Evolutionary conservation across 2,888 invertebrate species (phyloP), one percentile per base, ranked within the genome.

Genomic region (Notodonta dromedarius): DNA sequence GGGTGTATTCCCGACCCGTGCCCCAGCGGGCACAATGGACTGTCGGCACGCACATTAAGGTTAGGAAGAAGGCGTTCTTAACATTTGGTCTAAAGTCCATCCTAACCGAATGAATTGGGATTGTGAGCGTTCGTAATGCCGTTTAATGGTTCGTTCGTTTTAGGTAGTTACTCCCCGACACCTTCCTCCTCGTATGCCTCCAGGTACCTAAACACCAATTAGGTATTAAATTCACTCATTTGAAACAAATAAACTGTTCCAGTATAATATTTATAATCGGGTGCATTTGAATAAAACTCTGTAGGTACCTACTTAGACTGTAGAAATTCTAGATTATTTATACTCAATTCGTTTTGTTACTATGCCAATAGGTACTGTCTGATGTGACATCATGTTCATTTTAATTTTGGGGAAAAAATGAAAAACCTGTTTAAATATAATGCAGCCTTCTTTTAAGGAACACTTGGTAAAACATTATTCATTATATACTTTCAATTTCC

Each of bases 131-230:
- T 46, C 46, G 46, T n/a, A n/a, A 46, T 46, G n/a, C 46, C 46
- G 46, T 46, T 46, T 4, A 46, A 4, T n/a, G 46, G 46, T 46
- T 46, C 46, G 46, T 93, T 46, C 0, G 46, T 46, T 5, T n/a
- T n/a, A n/a, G n/a, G n/a, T n/a, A 5, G 46, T 46, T 6, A 11
- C 11, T 5, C 13, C 46, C 46, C 46, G 60, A 65, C 7, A 48
- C 13, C 42, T 6, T 46, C n/a, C 4, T 13, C 46, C n/a, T 4
- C 13, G 2, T 46, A 46, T 5, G 46, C 46, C n/a, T 46, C n/a
- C 5, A 46, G 13, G 46, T n/a, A 46, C 46, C 46, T 46, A n/a
- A 16, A 42, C 42, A 42, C 9, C 4, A 11, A 42, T 42, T 42
- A 24, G 24, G 24, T 24, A 24, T 24, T 24, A 24, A 24, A 24